Evolutionary conservation across 2,888 invertebrate species (phyloP).

Genomic region (Margaritifera margaritifera): DNA sequence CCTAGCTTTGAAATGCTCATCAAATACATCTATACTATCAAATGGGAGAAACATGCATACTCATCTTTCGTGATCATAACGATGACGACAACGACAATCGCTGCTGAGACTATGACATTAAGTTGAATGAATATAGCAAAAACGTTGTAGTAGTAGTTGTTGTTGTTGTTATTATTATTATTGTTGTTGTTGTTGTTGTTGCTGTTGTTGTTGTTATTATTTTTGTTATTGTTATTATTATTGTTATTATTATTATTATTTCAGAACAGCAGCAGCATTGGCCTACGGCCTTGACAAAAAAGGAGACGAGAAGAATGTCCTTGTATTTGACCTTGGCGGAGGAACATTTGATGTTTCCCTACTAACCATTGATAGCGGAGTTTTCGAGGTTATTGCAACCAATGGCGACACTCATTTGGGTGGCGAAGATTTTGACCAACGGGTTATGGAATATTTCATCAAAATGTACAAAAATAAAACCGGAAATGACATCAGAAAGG

Average conservation of each 20-base stretch:
- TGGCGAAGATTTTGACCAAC: constrained; percentile 99
- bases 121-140: too few relatives aligned
- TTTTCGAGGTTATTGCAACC: constrained; percentile 90
- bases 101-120: too few relatives aligned
- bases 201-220: too few relatives aligned
- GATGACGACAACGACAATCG: too few relatives aligned
- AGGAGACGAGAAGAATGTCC: constrained; percentile 93
- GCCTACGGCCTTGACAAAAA: constrained; percentile 97
- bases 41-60: too few relatives aligned
- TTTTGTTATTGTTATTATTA: background rate
- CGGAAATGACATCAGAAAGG: constrained; percentile 96
- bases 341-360: constrained; percentile 99
- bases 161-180: too few relatives aligned
- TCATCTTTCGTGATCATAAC: background rate
- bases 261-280: constrained; percentile 91
- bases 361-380: constrained; percentile 98
- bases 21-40: background rate
- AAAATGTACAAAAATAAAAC: constrained; percentile 99
- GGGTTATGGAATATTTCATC: constrained; percentile 99
- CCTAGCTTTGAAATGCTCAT: background rate
- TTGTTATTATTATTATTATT: constrained; percentile 10
- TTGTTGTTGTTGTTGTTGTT: too few relatives aligned
- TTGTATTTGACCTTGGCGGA: constrained; percentile 99
- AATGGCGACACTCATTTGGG: constrained; percentile 98
- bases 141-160: too few relatives aligned